These are phyloP conservation scores for Copsychus sechellarum DNA, from an alignment of 2,113 vertebrate species.

Conservation along the genomic window DNA sequence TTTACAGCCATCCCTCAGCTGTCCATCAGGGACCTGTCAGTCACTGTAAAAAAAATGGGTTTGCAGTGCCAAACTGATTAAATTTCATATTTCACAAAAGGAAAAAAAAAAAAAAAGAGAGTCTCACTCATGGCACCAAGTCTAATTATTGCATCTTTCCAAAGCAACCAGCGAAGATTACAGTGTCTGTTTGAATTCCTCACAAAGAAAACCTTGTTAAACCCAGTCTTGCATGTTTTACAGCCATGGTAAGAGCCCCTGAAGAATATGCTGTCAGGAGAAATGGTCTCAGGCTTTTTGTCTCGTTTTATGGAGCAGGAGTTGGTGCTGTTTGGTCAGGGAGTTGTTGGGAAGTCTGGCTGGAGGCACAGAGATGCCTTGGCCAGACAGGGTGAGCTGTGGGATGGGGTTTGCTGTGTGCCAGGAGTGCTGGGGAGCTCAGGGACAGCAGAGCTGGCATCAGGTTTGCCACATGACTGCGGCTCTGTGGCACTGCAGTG, in stretches of 20 bases:
- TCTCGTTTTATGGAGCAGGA: background rate
- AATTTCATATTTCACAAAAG: background rate
- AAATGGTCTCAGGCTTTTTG: background rate
- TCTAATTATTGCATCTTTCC: slow-evolving; percentile 1
- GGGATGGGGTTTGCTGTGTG: background rate
- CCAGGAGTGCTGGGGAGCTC: background rate
- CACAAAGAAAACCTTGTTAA: slow-evolving; percentile 22
- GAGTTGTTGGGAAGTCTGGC: background rate
- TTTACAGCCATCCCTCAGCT: background rate
- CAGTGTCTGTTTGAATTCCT: slow-evolving; percentile 10
- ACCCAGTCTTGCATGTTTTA: background rate
- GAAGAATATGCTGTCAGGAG: background rate
- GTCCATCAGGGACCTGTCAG: background rate
- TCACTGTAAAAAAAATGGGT: background rate
- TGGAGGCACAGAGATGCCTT: background rate
- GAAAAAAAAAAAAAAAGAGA: background rate
- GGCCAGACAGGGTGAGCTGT: background rate
- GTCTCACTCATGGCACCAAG: background rate
- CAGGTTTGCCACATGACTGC: background rate
- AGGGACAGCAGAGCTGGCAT: background rate
- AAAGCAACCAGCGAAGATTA: background rate
- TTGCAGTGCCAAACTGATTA: background rate
- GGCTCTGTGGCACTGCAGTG: background rate
- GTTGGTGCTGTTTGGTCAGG: background rate
- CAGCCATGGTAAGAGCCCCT: background rate